phyloP scores from a whole-genome alignment of 2,888 invertebrate species.

The Marronus borbonicus region DNA sequence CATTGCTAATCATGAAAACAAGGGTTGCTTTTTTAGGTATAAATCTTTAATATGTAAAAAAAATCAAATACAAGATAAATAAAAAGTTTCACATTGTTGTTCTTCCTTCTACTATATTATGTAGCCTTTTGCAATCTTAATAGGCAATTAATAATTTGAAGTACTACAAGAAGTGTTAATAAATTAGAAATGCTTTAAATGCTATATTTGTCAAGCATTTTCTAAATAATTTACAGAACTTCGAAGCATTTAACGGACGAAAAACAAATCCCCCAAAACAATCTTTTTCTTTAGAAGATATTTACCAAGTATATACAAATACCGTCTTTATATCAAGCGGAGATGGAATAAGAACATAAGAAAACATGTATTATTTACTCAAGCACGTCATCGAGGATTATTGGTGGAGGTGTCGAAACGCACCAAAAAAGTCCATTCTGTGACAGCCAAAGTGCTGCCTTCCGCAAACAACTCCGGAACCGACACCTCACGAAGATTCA shows the following conservation, averaged over 20 bases:
- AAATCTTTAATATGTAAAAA: too few species aligned
- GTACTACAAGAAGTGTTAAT: too few species aligned
- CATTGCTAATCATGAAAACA: too few species aligned
- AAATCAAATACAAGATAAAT: too few species aligned
- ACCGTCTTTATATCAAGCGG: conserved; percentile 43
- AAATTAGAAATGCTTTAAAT: too few species aligned
- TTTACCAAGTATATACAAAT: conserved; percentile 41
- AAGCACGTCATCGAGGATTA: conserved; percentile 42
- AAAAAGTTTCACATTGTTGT: too few species aligned
- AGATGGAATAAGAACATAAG: conserved; percentile 41
- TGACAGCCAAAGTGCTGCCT: conserved; percentile 45
- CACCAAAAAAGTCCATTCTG: conserved; percentile 34
- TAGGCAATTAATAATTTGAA: too few species aligned
- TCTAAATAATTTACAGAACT: not conserved
- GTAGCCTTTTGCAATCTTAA: too few species aligned
- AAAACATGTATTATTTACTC: conserved; percentile 42
- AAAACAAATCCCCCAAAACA: conserved; percentile 8
- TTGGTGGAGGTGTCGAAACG: conserved; percentile 43
- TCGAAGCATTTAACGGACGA: not conserved
- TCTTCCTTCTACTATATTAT: too few species aligned
- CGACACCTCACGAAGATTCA: conserved; percentile 38
- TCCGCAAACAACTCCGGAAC: conserved; percentile 46
- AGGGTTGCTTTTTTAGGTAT: too few species aligned
- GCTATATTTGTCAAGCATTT: too few species aligned
- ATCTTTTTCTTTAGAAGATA: conserved; percentile 40